Evolutionary conservation across 2,888 invertebrate genomes (phyloP).

Genomic region (Pyrocoelia pectoralis): DNA sequence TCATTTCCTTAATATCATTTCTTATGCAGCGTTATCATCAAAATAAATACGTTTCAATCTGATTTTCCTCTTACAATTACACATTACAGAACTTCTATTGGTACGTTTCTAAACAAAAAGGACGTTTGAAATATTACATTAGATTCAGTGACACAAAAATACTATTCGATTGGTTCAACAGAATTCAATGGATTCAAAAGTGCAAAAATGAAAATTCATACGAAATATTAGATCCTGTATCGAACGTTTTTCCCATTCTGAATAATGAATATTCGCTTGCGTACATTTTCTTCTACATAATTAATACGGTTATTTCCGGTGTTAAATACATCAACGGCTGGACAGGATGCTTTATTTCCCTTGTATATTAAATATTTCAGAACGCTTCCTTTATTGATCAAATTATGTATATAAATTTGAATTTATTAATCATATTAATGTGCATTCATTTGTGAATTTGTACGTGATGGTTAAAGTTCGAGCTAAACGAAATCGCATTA

Average conservation of each 20-base stretch:
- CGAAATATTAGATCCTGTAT: not conserved
- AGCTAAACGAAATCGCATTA: not conserved
- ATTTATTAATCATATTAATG: not conserved
- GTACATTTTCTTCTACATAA: constrained; percentile 19
- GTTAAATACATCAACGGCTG: constrained; percentile 27
- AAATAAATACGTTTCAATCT: too few relatives aligned
- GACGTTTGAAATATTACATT: too few relatives aligned
- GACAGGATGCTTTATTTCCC: constrained; percentile 33
- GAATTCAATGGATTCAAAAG: too few relatives aligned
- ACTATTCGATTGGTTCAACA: too few relatives aligned
- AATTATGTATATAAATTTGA: constrained; percentile 12
- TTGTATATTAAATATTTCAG: constrained; percentile 26
- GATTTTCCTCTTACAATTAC: too few relatives aligned
- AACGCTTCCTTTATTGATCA: constrained; percentile 19
- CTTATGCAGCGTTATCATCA: too few relatives aligned
- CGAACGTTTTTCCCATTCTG: not conserved
- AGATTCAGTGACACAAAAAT: too few relatives aligned
- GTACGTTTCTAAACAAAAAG: too few relatives aligned
- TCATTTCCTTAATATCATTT: too few relatives aligned
- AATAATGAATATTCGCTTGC: constrained; percentile 1
- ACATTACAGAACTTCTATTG: too few relatives aligned
- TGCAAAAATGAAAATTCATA: too few relatives aligned
- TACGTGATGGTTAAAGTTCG: too few relatives aligned
- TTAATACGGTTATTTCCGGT: constrained; percentile 31
- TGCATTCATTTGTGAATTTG: not conserved